These are phyloP conservation scores for Lutjanus argentimaculatus DNA, from an alignment of 2,797 vertebrate genomes.

Conservation along the genomic window DNA sequence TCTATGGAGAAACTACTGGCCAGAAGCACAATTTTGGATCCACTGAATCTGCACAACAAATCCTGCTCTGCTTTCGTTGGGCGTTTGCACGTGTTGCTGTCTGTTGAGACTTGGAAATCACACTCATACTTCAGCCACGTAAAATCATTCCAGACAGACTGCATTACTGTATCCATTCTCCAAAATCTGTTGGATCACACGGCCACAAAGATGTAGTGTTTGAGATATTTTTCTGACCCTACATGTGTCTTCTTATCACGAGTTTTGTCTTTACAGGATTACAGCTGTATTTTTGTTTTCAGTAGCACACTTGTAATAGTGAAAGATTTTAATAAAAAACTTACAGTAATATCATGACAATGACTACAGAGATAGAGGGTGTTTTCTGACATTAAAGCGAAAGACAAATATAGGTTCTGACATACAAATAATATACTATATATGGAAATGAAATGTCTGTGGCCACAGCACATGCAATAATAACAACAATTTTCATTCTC, in stretches of 20 bases:
- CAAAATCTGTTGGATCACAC: slow-evolving; percentile 7
- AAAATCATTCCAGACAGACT: slow-evolving; percentile 25
- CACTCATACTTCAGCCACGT: slow-evolving; percentile 36
- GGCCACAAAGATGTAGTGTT: not conserved
- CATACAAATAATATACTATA: too few species aligned
- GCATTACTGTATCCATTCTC: slow-evolving; percentile 8
- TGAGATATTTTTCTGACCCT: not conserved
- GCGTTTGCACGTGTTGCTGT: slow-evolving; percentile 49
- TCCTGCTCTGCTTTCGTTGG: slow-evolving; percentile 21
- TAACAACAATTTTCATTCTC: not conserved
- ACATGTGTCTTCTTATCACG: too few species aligned
- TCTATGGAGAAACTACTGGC: slow-evolving; percentile 43
- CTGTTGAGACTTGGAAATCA: slow-evolving; percentile 37
- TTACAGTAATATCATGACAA: too few species aligned
- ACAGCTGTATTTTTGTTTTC: not conserved
- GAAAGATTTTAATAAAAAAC: too few species aligned
- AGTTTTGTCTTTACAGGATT: not conserved
- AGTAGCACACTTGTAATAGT: not conserved
- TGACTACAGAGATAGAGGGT: not conserved
- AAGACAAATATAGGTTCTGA: too few species aligned
- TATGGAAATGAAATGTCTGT: not conserved
- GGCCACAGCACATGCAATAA: not conserved
- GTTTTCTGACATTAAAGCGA: not conserved
- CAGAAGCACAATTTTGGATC: slow-evolving; percentile 42
- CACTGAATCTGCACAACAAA: slow-evolving; percentile 27